phyloP scores from a whole-genome alignment of 2,797 vertebrate genomes.

The Sebastes cheni region DNA sequence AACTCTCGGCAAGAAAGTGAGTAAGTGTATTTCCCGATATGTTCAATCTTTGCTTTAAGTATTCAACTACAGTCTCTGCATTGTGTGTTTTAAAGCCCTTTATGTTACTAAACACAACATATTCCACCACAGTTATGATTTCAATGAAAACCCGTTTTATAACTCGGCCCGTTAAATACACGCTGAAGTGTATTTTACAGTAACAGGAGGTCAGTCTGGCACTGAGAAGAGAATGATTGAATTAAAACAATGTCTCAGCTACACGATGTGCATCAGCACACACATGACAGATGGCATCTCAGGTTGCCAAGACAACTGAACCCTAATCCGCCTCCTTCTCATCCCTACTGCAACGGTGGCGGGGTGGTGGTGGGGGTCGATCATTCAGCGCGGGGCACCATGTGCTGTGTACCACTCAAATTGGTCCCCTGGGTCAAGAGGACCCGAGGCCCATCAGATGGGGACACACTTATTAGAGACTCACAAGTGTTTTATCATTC shows the following conservation, averaged over 20 bases:
- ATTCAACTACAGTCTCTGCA: neutral
- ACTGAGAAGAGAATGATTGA: conserved; percentile 62
- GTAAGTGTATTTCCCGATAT: neutral
- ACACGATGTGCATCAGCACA: conserved; percentile 77
- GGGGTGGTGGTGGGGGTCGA: conserved; percentile 20
- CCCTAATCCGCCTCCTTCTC: conserved; percentile 61
- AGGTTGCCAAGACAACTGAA: conserved; percentile 81
- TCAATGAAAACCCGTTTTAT: neutral
- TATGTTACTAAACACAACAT: neutral
- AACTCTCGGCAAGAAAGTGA: neutral
- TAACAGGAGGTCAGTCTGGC: conserved; percentile 31
- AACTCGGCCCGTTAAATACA: conserved; percentile 7
- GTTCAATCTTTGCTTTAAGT: neutral
- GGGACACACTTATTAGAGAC: conserved; percentile 78
- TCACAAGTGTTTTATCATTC: conserved; percentile 80
- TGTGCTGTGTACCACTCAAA: conserved; percentile 80
- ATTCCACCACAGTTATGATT: neutral
- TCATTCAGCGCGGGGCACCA: conserved; percentile 72
- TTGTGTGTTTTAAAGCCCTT: neutral
- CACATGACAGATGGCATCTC: conserved; percentile 82
- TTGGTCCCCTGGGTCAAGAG: conserved; percentile 81
- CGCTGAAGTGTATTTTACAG: conserved; percentile 12
- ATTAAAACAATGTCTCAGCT: conserved; percentile 74
- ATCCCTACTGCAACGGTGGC: conserved; percentile 20
- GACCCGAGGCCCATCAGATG: conserved; percentile 78